Base-by-base conservation (phyloP, 2,888 invertebrate species). In the Drosophila borborema region DNA sequence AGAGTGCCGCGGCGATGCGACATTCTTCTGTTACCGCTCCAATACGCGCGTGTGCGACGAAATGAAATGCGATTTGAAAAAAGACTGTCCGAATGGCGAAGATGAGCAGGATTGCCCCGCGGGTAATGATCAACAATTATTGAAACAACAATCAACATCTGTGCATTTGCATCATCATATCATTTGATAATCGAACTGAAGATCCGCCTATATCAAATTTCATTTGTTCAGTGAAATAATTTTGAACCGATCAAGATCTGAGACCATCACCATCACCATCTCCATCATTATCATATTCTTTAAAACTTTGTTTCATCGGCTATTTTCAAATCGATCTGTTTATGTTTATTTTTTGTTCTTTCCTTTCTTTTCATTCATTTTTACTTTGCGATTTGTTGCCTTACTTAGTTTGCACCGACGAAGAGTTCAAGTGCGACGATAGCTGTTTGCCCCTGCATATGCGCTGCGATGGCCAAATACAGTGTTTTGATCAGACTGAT, bases 401-500 rank as follows among this genome's bases (percentile, higher is more conserved):
- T 34, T 31, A 36, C 66, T 77, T 77, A 90, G 89, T 81, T 83
- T 92, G 92, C 80, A 58, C 68, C 41, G 83, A 82, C 16, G 94
- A 94, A 18, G 95, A 96, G 92, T 95, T 95, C 90, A 94, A 94
- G 74, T 96, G 96, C 90, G 95, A 95, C 90, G 71, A 94, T 12
- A 93, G 94, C 56, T 96, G 96, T 91, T 94, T 95, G 74, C 94
- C 94, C 20, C 90, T 93, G 18, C 90, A 89, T 9, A 92, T 94
- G 77, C 93, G 93, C 18, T 96, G 97, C 90, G 94, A 97, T 92
- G 94, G 95, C 38, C 73, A 76, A 2, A 65, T 80, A 10, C 95
- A 96, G 73, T 96, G 96, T 82, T 6, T 23, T 14, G 97, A 97
- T 86, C 94, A 94, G 18, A 94, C 95, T 4, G 97, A 97, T 85